Conservation (phyloP, 2,113 vertebrate genomes). For the Talpa occidentalis region DNA sequence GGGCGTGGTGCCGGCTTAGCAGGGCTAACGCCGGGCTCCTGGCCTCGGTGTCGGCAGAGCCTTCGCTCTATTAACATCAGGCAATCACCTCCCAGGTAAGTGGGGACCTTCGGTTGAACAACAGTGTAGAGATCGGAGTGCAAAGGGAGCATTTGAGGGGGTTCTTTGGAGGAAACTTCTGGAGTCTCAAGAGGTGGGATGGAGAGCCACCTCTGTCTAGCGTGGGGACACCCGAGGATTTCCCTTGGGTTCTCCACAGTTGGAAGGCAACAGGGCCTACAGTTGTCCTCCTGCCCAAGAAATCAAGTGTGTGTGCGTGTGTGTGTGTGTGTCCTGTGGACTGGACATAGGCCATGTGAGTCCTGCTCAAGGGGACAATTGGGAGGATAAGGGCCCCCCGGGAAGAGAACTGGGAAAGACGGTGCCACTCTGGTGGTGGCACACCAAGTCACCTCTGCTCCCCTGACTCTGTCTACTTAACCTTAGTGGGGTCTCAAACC, state of each 20-base stretch:
- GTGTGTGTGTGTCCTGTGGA: background rate
- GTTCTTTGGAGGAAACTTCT: background rate
- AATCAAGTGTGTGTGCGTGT: background rate
- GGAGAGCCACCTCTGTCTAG: background rate
- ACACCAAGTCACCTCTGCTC: background rate
- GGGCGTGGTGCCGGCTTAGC: rapidly evolving
- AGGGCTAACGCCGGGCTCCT: background rate
- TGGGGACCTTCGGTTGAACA: background rate
- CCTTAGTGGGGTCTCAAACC: background rate
- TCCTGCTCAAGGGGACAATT: background rate
- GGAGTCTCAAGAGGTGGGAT: background rate
- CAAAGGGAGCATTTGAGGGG: background rate
- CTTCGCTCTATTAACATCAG: too few species aligned
- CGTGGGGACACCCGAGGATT: background rate
- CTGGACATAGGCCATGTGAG: background rate
- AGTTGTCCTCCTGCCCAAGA: background rate
- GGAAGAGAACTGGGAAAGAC: background rate
- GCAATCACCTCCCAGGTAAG: background rate
- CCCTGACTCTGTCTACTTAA: background rate
- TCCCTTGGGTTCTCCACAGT: background rate
- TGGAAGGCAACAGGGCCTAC: background rate
- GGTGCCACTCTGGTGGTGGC: background rate
- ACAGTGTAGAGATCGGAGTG: background rate
- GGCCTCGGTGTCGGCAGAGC: background rate
- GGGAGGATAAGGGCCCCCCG: background rate